These are phyloP conservation scores for Drosophila tanythrix DNA, from an alignment of 2,888 invertebrate genomes.

Conservation along the genomic window DNA sequence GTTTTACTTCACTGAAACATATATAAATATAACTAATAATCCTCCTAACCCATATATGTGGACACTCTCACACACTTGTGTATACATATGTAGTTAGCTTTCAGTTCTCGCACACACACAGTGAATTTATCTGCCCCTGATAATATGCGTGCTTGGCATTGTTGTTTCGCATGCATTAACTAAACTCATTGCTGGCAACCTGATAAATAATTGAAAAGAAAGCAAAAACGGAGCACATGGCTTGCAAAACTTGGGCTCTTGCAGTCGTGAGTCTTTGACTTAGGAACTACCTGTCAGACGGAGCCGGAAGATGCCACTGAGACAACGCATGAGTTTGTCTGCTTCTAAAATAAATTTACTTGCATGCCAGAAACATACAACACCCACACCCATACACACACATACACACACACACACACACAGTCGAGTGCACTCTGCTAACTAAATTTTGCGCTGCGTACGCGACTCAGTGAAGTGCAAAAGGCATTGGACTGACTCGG, in stretches of 20 bases:
- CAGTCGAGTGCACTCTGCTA: constrained; percentile 51
- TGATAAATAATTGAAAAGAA: constrained; percentile 64
- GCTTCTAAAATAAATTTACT: constrained; percentile 60
- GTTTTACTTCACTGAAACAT: neutral
- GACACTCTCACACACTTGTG: neutral
- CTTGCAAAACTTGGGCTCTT: constrained; percentile 25
- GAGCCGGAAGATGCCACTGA: constrained; percentile 46
- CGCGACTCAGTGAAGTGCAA: constrained; percentile 63
- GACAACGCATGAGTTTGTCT: constrained; percentile 55
- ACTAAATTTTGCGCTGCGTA: constrained; percentile 52
- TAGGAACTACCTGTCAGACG: constrained; percentile 33
- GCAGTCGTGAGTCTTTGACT: neutral
- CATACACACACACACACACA: constrained; percentile 7
- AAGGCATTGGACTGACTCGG: constrained; percentile 62
- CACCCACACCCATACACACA: constrained; percentile 7
- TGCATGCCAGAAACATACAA: constrained; percentile 48
- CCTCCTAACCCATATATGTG: too few relatives aligned
- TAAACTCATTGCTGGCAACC: constrained; percentile 41
- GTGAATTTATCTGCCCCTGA: constrained; percentile 34
- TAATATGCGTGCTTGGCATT: constrained; percentile 53
- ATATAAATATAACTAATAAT: neutral
- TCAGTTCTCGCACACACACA: neutral
- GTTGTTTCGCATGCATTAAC: constrained; percentile 50
- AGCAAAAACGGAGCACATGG: constrained; percentile 34
- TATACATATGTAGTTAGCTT: neutral